Percentiles rank a stretch among this genome's conserved stretches.
Evolutionary conservation across 2,888 invertebrate species (phyloP).

Genomic region (Pyrrhosoma nymphula): DNA sequence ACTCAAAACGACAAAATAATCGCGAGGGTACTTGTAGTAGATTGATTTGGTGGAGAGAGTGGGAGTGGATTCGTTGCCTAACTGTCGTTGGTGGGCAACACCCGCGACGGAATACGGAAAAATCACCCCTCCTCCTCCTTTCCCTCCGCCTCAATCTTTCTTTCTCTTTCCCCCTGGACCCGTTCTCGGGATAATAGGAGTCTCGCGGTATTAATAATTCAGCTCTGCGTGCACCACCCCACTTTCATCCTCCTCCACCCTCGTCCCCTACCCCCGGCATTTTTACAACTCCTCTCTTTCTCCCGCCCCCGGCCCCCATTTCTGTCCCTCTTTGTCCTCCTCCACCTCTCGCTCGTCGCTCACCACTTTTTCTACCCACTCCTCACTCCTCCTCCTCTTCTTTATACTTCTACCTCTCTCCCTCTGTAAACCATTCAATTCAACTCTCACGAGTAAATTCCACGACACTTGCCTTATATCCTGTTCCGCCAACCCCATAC

Average conservation of each 20-base stretch:
- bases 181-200: conserved; percentile 64
- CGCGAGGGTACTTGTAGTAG: not conserved
- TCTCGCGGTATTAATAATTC: conserved; percentile 64
- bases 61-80: conserved; percentile 16
- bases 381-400: conserved; percentile 18
- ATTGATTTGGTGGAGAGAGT: not conserved
- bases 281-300: not conserved
- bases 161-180: conserved; percentile 60
- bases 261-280: not conserved
- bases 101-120: conserved; percentile 60
- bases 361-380: conserved; percentile 39
- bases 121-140: not conserved
- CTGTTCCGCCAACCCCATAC: not conserved
- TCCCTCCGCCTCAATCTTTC: conserved; percentile 7
- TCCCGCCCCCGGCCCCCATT: not conserved
- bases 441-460: conserved; percentile 58
- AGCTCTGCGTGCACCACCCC: conserved; percentile 13
- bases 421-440: not conserved
- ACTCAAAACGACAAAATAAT: not conserved
- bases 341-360: not conserved
- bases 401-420: not conserved
- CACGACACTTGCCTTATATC: conserved; percentile 63
- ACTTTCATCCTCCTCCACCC: not conserved
- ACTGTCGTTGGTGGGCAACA: conserved; percentile 52
- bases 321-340: not conserved